Evolutionary conservation across 2,797 vertebrate species (phyloP), one percentile per base, ranked within the genome.

Genomic region (Loriculus beryllinus): DNA sequence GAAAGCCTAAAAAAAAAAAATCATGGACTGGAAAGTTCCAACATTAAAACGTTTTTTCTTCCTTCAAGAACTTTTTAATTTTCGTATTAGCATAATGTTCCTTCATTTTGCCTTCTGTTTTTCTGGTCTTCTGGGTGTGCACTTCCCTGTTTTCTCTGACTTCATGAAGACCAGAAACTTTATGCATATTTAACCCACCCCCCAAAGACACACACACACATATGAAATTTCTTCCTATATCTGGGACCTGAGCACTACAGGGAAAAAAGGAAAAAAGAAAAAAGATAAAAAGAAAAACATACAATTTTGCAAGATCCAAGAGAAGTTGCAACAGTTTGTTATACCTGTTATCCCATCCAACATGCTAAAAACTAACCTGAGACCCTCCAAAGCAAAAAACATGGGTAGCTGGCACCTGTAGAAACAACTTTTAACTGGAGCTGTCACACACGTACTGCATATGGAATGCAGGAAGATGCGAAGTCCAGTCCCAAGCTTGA

Each of bases 21-120:
- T 13, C 26, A 33, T 13, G 23, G 42, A 68, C 39, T 87, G 42
- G 68, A 94, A 87, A 87, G 52, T 42, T 92, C 45, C 42, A 81
- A 69, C 91, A 33, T 85, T 35, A 87, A 85, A 88, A 68, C 2
- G 10, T 39, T 65, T 60, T 56, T 76, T 76, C 60, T n/a, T 31
- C 20, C 63, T 95, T 86, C 49, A 72, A 65, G 19, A 84, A 56
- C 23, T 33, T 45, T 88, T 88, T 67, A 15, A 48, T 84, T 93
- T 84, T 65, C 42, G 10, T 57, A 37, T 72, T 88, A 81, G n/a
- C 40, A 62, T 35, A 82, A 52, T 3, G 2, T 64, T 82, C 22
- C 20, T 88, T 80, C 80, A 69, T 62, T 86, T 95, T 82, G 37
- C 72, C 40, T 75, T 69, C 39, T 82, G 57, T 19, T 89, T 88